A percentile compares a stretch with the other conserved stretches of the same genome.
Evolutionary conservation across 2,888 invertebrate genomes (phyloP).

Genomic region (Chloroclysta siterata): DNA sequence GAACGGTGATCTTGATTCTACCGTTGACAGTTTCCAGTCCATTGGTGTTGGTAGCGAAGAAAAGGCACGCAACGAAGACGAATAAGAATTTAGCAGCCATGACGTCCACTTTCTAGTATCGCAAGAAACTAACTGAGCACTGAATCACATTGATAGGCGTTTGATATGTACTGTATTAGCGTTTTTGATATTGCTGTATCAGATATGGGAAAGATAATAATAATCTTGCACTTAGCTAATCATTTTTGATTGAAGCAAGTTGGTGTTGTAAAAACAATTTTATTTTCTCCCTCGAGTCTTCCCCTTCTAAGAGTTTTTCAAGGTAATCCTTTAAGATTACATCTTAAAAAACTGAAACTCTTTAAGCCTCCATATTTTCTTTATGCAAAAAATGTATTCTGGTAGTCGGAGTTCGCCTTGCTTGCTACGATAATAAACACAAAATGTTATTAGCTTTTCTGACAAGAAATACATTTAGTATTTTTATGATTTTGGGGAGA

Average conservation of each 20-base stretch:
- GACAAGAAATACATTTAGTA: slow-evolving; percentile 55
- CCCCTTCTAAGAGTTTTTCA: slow-evolving; percentile 70
- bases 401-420: slow-evolving; percentile 50
- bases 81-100: slow-evolving; percentile 48
- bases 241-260: not conserved
- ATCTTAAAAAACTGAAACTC: slow-evolving; percentile 71
- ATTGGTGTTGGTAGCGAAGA: slow-evolving; percentile 39
- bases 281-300: slow-evolving; percentile 55
- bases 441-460: slow-evolving; percentile 64
- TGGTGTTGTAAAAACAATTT: slow-evolving; percentile 57
- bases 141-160: slow-evolving; percentile 17
- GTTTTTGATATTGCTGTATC: slow-evolving; percentile 13
- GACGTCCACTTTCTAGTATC: slow-evolving; percentile 35
- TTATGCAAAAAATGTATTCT: slow-evolving; percentile 73
- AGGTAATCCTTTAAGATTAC: slow-evolving; percentile 78
- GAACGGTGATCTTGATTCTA: slow-evolving; percentile 64
- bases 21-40: slow-evolving; percentile 60
- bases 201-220: slow-evolving; percentile 29
- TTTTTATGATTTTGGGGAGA: slow-evolving; percentile 46
- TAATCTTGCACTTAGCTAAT: slow-evolving; percentile 21
- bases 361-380: slow-evolving; percentile 74
- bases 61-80: slow-evolving; percentile 34
- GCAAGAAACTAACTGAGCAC: slow-evolving; percentile 39
- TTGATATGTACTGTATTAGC: slow-evolving; percentile 25
- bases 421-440: slow-evolving; percentile 66